A percentile compares a stretch with the other conserved stretches of the same genome.
Conservation (phyloP, 2,797 vertebrate species). For the Champsocephalus gunnari region DNA sequence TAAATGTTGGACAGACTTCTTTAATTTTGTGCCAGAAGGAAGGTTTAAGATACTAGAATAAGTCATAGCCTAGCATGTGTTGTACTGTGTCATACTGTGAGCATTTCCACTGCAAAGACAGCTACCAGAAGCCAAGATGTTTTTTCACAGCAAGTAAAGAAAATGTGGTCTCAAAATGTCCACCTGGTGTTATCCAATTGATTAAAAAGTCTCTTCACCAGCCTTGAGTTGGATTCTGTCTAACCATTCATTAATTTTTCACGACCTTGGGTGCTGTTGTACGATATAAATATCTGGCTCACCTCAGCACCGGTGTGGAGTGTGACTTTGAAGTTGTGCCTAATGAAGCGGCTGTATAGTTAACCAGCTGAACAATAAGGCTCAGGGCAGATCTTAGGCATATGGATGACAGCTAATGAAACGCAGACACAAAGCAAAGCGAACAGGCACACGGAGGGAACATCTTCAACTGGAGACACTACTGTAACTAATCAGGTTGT, state of each 20-base stretch:
- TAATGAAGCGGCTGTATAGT: slow-evolving; percentile 78
- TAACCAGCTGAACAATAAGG: slow-evolving; percentile 78
- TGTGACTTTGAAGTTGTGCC: slow-evolving; percentile 78
- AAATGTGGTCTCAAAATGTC: slow-evolving; percentile 67
- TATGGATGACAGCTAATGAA: slow-evolving; percentile 64
- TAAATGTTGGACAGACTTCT: background rate
- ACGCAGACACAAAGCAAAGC: slow-evolving; percentile 47
- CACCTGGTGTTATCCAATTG: slow-evolving; percentile 49
- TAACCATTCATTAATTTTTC: slow-evolving; percentile 80
- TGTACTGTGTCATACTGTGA: background rate
- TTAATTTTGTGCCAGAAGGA: background rate
- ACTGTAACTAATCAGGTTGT: slow-evolving; percentile 27
- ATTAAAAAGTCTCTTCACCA: slow-evolving; percentile 65
- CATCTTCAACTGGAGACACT: slow-evolving; percentile 16
- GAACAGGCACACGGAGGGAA: slow-evolving; percentile 26
- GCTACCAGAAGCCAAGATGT: background rate
- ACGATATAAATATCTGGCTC: slow-evolving; percentile 76
- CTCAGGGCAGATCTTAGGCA: slow-evolving; percentile 65
- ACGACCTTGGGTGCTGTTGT: slow-evolving; percentile 64
- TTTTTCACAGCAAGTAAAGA: slow-evolving; percentile 4
- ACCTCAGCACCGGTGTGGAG: slow-evolving; percentile 57
- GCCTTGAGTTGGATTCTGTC: slow-evolving; percentile 69
- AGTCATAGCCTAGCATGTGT: background rate
- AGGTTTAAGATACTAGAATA: background rate
- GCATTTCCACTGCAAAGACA: background rate